These are phyloP conservation scores for Garrulus glandarius DNA, from an alignment of 2,797 vertebrate species.

Conservation along the genomic window DNA sequence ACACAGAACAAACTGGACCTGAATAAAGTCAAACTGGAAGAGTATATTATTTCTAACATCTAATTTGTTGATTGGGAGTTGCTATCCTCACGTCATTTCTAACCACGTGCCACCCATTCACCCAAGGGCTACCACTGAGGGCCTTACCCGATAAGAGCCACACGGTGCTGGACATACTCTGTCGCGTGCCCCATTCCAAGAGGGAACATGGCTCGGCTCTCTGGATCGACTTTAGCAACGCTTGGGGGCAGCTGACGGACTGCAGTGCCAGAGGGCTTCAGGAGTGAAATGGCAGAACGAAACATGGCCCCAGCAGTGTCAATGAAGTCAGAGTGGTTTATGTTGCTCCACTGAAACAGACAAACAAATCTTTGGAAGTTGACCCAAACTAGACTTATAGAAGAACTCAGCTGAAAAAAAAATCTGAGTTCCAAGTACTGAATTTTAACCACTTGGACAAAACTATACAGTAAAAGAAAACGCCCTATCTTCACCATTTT, in stretches of 20 bases:
- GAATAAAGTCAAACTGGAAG: neutral
- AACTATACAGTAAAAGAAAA: neutral
- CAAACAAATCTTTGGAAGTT: neutral
- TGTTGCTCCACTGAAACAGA: constrained; percentile 88
- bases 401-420: neutral
- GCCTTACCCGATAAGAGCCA: constrained; percentile 91
- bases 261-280: constrained; percentile 86
- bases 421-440: neutral
- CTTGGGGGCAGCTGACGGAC: constrained; percentile 94
- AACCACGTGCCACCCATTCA: fast-evolving
- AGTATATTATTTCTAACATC: neutral
- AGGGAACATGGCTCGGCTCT: constrained; percentile 88
- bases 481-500: neutral
- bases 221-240: constrained; percentile 84
- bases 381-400: neutral
- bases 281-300: constrained; percentile 78
- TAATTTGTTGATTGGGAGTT: neutral
- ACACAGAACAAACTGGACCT: neutral
- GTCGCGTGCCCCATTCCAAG: constrained; percentile 92
- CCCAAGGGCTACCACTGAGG: neutral
- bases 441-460: neutral
- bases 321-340: constrained; percentile 90
- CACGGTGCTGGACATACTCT: constrained; percentile 88
- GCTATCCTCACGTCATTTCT: neutral
- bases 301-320: constrained; percentile 86